These are phyloP conservation scores for Hippocampus barbouri DNA, from an alignment of 2,113 vertebrate species.

Conservation along the genomic window DNA sequence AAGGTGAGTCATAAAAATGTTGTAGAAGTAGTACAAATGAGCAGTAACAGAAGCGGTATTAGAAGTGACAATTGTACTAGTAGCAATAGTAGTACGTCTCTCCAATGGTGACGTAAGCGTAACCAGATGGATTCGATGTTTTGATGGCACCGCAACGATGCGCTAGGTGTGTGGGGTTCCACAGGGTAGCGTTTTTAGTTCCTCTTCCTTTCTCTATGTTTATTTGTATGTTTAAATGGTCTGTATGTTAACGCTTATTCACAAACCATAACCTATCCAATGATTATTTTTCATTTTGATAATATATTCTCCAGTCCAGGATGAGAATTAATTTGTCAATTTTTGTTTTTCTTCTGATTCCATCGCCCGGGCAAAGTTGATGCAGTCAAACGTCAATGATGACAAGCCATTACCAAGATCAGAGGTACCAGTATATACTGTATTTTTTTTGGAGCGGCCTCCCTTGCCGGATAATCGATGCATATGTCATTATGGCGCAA, in stretches of 20 bases:
- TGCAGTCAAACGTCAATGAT: background rate
- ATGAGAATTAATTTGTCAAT: background rate
- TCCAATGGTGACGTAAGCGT: no score
- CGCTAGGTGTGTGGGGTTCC: background rate
- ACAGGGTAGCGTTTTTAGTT: conserved; percentile 16
- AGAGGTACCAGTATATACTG: background rate
- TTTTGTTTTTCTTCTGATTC: background rate
- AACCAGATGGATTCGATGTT: no score
- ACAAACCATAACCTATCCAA: no score
- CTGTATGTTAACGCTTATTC: no score
- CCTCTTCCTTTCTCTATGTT: background rate
- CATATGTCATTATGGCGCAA: conserved; percentile 50
- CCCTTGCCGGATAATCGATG: conserved; percentile 37
- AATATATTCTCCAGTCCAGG: background rate
- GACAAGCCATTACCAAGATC: conserved; percentile 2
- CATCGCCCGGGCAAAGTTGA: background rate
- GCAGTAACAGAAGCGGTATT: no score
- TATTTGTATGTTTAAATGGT: no score
- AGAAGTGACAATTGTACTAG: no score
- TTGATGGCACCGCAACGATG: no score
- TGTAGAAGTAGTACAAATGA: no score
- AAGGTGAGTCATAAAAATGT: no score
- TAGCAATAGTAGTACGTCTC: no score
- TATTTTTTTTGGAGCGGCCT: conserved; percentile 24
- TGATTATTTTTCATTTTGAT: background rate